These are phyloP conservation scores for Triplophysa bombifrons DNA, from an alignment of 2,797 vertebrate species.

Conservation along the genomic window DNA sequence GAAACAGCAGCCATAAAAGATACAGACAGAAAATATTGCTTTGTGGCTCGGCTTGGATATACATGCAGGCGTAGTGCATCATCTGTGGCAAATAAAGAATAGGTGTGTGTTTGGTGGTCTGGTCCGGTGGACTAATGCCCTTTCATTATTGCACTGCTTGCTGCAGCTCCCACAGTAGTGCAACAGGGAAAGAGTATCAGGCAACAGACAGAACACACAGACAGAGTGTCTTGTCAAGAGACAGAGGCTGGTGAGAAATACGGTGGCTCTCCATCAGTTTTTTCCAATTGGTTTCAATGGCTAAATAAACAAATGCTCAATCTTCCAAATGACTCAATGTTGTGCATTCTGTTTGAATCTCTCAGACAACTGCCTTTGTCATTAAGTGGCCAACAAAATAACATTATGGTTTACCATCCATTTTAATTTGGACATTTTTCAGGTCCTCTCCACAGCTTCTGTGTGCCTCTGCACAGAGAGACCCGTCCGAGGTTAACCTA, in stretches of 20 bases:
- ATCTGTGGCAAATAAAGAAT: conserved; percentile 2
- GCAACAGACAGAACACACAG: conserved; percentile 66
- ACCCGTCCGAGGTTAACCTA: conserved; percentile 15
- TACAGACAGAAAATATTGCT: conserved; percentile 29
- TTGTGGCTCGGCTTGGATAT: conserved; percentile 15
- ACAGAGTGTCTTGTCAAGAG: background rate
- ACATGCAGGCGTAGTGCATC: conserved; percentile 17
- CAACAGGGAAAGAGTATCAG: conserved; percentile 95
- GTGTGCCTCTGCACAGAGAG: background rate
- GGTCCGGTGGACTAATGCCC: conserved; percentile 85
- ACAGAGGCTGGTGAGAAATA: background rate
- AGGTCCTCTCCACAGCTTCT: background rate
- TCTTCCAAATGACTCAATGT: background rate
- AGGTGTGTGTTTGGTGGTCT: conserved; percentile 58
- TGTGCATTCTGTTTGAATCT: background rate
- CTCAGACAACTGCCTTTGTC: background rate
- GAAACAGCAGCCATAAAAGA: conserved; percentile 18
- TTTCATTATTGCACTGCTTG: conserved; percentile 98
- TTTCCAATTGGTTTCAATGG: background rate
- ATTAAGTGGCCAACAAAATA: background rate
- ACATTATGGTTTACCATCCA: background rate
- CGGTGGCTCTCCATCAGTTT: background rate
- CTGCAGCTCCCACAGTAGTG: conserved; percentile 89
- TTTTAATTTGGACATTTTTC: background rate
- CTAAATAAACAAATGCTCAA: background rate